Percentiles rank a stretch among this genome's conserved stretches.
Evolutionary conservation across 2,888 invertebrate genomes (phyloP).

Genomic region (Dusona sp.): DNA sequence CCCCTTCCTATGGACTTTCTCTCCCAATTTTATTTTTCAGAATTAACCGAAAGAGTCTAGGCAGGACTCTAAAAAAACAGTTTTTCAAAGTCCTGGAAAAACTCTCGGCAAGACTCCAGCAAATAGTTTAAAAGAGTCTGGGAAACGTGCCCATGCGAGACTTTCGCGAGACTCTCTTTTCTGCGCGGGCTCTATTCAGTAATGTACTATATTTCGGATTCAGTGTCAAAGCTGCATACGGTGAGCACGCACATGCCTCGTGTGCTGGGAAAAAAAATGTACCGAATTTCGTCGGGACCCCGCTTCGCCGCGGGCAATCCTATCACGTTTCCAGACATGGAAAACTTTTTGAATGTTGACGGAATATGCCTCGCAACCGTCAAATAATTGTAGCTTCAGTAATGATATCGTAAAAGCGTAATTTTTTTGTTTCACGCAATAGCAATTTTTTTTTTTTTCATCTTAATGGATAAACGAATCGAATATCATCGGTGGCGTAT

Average conservation of each 20-base stretch:
- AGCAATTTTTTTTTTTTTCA: neutral
- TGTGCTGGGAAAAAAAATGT: neutral
- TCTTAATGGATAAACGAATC: neutral
- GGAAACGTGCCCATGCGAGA: no score
- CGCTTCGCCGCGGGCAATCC: neutral
- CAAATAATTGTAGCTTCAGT: neutral
- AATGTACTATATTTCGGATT: neutral
- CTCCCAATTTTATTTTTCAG: no score
- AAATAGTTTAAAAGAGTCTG: no score
- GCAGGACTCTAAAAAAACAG: no score
- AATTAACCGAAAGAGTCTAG: no score
- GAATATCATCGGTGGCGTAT: conserved; percentile 10
- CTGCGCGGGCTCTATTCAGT: no score
- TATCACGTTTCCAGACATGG: neutral
- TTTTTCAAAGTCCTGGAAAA: no score
- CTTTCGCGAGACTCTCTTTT: no score
- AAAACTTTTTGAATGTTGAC: neutral
- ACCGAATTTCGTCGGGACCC: neutral
- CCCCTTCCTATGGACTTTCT: no score
- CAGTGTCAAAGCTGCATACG: neutral
- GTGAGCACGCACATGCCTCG: neutral
- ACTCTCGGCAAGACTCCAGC: no score
- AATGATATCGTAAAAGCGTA: neutral
- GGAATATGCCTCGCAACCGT: neutral
- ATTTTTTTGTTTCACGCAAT: conserved; percentile 4